Evolutionary conservation across 2,888 invertebrate species (phyloP), one percentile per base, ranked within the genome.

Genomic region (Eupithecia vulgata): DNA sequence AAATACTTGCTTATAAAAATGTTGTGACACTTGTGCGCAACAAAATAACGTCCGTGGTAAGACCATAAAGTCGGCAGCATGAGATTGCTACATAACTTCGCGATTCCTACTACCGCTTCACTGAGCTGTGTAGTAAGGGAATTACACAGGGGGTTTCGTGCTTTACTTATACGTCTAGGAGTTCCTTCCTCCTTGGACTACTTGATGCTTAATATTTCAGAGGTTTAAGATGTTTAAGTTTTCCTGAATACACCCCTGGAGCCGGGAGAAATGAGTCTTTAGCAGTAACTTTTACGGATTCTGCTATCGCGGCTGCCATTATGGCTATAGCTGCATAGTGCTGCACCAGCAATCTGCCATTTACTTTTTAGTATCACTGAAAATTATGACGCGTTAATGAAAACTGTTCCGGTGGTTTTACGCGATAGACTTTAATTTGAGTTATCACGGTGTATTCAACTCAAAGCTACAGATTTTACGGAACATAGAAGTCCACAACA

Each of bases 1-100:
- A 37, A 68, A 48, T 37, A 66, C 30, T 76, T 74, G 35, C 59
- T 57, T 71, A 72, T 59, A 61, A 74, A 77, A 76, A 70, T 71
- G 25, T 70, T 30, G 67, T 71, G 71, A 65, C 68, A 76, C 73
- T 74, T 74, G 70, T 72, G 68, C 71, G 76, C 76, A 75, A 77
- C 79, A 78, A 76, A 78, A 77, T 75, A 76, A 67, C 68, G 72
- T 72, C 67, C 68, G 78, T 52, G 78, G 78, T 73, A 67, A 69
- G 67, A 59, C 78, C 79, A 76, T 81, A 81, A 81, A 80, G 69
- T 81, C 76, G 70, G 76, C 76, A 76, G 76, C 78, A 76, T 74
- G 76, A 80, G 79, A 79, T 80, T 81, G 78, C 77, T 74, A 73
- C 77, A 76, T 79, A 78, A 78, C 77, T 77, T 71, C 70, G 75